Conservation (phyloP, 2,113 vertebrate genomes). For the human region DNA sequence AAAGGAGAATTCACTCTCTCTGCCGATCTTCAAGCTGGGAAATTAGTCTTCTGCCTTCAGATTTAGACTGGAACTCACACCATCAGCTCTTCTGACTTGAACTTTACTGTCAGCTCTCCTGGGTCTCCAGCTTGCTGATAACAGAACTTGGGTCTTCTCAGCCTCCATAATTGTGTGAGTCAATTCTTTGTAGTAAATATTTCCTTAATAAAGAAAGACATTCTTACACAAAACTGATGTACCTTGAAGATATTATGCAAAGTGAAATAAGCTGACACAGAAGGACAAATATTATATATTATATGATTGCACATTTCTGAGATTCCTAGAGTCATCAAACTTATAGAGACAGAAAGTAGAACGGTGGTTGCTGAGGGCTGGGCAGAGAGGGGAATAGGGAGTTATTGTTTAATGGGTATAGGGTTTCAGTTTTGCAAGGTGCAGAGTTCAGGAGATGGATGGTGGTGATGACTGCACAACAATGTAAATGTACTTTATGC, state of each 20-base stretch:
- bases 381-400: background rate
- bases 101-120: background rate
- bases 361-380: background rate
- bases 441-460: background rate
- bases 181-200: background rate
- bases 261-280: background rate
- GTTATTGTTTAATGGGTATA: background rate
- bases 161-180: background rate
- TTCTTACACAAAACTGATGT: background rate
- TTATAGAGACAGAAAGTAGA: background rate
- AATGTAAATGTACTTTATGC: background rate
- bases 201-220: background rate
- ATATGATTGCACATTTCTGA: background rate
- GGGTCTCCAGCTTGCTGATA: background rate
- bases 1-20: background rate
- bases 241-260: background rate
- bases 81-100: background rate
- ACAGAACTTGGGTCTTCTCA: background rate
- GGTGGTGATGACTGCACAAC: background rate
- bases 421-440: background rate
- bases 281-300: background rate
- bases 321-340: background rate
- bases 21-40: background rate
- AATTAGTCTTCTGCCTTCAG: background rate
- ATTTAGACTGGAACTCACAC: background rate